phyloP scores from a whole-genome alignment of 2,888 invertebrate genomes.

The Diloba caeruleocephala region DNA sequence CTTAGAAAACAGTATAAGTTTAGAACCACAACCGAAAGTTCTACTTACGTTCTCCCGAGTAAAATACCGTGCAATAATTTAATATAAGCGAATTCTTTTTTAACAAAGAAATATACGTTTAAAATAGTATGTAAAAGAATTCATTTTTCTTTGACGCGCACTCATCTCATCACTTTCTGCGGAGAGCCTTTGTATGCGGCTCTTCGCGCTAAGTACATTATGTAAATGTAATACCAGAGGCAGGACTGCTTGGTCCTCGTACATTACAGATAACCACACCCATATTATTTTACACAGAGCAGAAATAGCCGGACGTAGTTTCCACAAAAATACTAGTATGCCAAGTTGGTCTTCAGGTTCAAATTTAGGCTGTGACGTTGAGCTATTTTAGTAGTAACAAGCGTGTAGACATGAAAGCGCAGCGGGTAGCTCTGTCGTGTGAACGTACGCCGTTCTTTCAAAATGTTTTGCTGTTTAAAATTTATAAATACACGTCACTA shows the following conservation, averaged over 20 bases:
- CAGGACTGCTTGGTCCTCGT: conserved; percentile 74
- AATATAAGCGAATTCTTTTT: conserved; percentile 65
- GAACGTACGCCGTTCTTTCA: conserved; percentile 33
- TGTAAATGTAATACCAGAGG: conserved; percentile 84
- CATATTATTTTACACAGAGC: conserved; percentile 71
- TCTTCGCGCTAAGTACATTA: conserved; percentile 82
- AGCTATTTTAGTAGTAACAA: conserved; percentile 41
- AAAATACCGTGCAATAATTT: conserved; percentile 71
- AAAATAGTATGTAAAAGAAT: conserved; percentile 64
- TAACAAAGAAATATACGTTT: conserved; percentile 62
- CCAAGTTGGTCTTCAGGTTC: neutral
- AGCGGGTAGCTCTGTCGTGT: conserved; percentile 33
- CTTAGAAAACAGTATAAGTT: conserved; percentile 56
- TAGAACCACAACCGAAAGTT: conserved; percentile 62
- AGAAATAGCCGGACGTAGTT: conserved; percentile 34
- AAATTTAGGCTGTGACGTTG: conserved; percentile 47
- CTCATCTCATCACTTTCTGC: conserved; percentile 74
- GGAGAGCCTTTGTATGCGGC: conserved; percentile 80
- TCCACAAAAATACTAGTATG: conserved; percentile 25
- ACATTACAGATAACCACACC: conserved; percentile 75
- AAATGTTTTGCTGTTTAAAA: conserved; percentile 39
- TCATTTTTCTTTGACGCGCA: conserved; percentile 71
- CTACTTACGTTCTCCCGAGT: conserved; percentile 55
- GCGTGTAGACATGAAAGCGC: conserved; percentile 40
- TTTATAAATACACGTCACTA: conserved; percentile 32